phyloP scores from a whole-genome alignment of 2,113 vertebrate genomes.

The Catharus fuscescens region DNA sequence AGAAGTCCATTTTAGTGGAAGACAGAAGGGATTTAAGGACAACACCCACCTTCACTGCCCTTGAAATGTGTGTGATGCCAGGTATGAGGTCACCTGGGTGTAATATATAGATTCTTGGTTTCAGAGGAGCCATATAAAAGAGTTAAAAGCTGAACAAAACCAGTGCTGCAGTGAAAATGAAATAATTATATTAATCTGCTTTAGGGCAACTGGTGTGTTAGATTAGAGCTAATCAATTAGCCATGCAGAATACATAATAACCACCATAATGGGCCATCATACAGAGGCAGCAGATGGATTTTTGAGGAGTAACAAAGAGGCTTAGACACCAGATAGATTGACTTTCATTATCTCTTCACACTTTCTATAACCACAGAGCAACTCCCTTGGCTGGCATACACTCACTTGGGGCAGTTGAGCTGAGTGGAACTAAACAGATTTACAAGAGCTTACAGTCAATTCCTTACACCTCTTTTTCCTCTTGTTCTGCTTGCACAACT shows the following conservation, averaged over 20 bases:
- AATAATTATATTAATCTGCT: not conserved
- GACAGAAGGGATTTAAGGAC: not conserved
- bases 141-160: not conserved
- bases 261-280: not conserved
- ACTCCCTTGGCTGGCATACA: not conserved
- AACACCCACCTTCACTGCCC: not conserved
- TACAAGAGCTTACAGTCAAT: not conserved
- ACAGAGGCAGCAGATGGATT: not conserved
- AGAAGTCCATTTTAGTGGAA: not conserved
- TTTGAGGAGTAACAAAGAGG: not conserved
- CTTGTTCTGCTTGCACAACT: not conserved
- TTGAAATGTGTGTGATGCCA: not conserved
- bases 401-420: not conserved
- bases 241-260: not conserved
- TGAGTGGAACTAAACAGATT: conserved; percentile 11
- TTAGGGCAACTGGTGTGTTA: not conserved
- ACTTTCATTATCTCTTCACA: not conserved
- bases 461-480: not conserved
- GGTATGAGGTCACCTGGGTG: not conserved
- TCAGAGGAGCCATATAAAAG: not conserved
- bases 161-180: not conserved
- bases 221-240: not conserved
- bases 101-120: not conserved
- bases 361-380: not conserved
- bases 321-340: not conserved